Conservation (phyloP, 2,113 vertebrate species). For the Sitta europaea region DNA sequence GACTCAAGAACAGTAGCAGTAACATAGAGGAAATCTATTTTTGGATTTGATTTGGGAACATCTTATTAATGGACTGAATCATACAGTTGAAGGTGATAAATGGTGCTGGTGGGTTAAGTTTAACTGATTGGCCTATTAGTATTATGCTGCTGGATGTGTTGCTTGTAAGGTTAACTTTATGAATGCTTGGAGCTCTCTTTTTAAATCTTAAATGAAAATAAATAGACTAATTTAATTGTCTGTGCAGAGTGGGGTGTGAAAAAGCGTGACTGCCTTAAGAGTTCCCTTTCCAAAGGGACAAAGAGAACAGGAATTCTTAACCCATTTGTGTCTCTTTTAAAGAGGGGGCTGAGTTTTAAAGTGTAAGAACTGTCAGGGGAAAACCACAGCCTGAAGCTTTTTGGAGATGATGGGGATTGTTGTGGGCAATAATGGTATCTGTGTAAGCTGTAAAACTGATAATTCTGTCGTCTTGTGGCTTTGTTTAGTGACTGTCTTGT, state of each 20-base stretch:
- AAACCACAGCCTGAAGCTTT: background rate
- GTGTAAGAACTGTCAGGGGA: background rate
- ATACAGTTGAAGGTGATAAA: background rate
- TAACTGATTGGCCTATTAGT: background rate
- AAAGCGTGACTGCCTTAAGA: background rate
- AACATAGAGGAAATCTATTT: background rate
- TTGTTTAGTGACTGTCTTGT: background rate
- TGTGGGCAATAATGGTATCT: background rate
- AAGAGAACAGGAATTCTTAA: background rate
- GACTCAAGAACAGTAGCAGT: background rate
- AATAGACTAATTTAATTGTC: background rate
- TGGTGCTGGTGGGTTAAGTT: background rate
- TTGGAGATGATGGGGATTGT: background rate
- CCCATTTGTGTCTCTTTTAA: background rate
- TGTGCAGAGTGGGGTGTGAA: background rate
- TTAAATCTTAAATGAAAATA: slow-evolving; percentile 11
- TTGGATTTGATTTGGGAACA: background rate
- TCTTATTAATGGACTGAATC: background rate
- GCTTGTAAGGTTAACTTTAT: background rate
- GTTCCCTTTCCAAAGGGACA: background rate
- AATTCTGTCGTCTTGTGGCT: background rate
- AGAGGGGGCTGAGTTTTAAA: background rate
- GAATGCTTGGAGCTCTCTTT: background rate
- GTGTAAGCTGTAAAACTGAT: background rate
- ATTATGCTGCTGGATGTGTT: background rate